Evolutionary conservation across 2,797 vertebrate species (phyloP).

Genomic region (Echeneis naucrates): DNA sequence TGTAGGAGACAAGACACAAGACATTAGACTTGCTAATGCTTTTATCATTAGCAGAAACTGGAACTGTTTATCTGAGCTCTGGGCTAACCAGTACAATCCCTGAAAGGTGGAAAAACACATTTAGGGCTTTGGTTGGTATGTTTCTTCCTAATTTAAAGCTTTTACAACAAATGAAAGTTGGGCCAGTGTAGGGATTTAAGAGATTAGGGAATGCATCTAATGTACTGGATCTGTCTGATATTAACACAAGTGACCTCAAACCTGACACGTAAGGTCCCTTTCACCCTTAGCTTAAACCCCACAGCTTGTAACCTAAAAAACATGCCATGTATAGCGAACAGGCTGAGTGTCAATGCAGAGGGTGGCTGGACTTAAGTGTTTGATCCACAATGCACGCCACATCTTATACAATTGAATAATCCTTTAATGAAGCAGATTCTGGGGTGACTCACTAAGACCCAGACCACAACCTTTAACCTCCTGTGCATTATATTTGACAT

Average conservation of each 20-base stretch:
- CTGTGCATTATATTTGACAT: slow-evolving; percentile 35
- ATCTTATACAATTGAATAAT: slow-evolving; percentile 63
- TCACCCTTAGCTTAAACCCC: slow-evolving; percentile 51
- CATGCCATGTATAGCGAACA: slow-evolving; percentile 14
- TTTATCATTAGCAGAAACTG: slow-evolving; percentile 23
- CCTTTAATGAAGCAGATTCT: slow-evolving; percentile 63
- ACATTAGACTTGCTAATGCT: slow-evolving; percentile 1
- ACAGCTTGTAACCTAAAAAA: slow-evolving; percentile 38
- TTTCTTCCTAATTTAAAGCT: slow-evolving; percentile 46
- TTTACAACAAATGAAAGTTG: slow-evolving; percentile 59
- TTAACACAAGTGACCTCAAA: slow-evolving; percentile 65
- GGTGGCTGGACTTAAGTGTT: slow-evolving; percentile 10
- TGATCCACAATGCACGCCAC: slow-evolving; percentile 52
- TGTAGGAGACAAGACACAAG: neutral
- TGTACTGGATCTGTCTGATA: slow-evolving; percentile 51
- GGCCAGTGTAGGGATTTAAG: slow-evolving; percentile 52
- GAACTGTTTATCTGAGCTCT: slow-evolving; percentile 10
- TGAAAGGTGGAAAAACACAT: slow-evolving; percentile 48
- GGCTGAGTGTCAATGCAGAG: slow-evolving; percentile 9
- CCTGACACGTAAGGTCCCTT: slow-evolving; percentile 50
- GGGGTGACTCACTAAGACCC: slow-evolving; percentile 45
- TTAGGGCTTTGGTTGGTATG: slow-evolving; percentile 34
- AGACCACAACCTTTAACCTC: slow-evolving; percentile 34
- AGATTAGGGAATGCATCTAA: slow-evolving; percentile 62
- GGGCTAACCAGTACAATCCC: slow-evolving; percentile 15